Conservation (phyloP, 1,140 invertebrate genomes). For the Oscheius sp. region DNA sequence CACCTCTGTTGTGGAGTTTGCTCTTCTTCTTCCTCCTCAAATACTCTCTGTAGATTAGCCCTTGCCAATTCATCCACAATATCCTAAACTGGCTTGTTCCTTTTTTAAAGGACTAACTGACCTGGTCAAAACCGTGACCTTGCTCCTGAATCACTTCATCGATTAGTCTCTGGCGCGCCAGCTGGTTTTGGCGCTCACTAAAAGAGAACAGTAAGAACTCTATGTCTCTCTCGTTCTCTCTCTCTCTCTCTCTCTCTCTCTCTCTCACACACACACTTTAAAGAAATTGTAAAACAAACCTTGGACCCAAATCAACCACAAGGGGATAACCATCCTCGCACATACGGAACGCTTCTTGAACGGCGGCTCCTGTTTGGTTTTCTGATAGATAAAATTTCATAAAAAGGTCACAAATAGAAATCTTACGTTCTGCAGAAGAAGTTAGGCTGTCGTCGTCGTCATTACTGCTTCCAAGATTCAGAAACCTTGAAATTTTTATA, state of each 20-base stretch:
- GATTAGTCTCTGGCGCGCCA: background rate
- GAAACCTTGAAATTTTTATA: too few species aligned
- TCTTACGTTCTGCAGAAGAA: too few species aligned
- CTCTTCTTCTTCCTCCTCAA: background rate
- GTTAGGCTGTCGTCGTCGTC: too few species aligned
- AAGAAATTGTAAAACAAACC: background rate
- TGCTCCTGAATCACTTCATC: conserved; percentile 1
- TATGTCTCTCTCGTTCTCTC: background rate
- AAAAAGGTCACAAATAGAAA: too few species aligned
- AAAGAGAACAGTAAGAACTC: too few species aligned
- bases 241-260: background rate
- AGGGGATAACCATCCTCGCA: background rate
- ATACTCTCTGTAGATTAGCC: background rate
- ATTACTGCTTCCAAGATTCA: too few species aligned
- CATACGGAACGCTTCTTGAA: too few species aligned
- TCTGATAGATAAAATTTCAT: too few species aligned
- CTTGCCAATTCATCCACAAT: conserved; percentile 2
- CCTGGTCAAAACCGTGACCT: background rate
- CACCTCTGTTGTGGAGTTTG: background rate
- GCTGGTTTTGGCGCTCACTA: background rate
- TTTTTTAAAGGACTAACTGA: background rate
- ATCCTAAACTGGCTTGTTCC: background rate
- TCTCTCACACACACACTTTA: background rate
- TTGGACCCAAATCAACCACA: background rate
- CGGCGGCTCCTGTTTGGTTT: too few species aligned